Percentiles rank a stretch among this genome's conserved stretches.
Evolutionary conservation across 2,888 invertebrate genomes (phyloP).

Genomic region (Aleiodes leptofemur): DNA sequence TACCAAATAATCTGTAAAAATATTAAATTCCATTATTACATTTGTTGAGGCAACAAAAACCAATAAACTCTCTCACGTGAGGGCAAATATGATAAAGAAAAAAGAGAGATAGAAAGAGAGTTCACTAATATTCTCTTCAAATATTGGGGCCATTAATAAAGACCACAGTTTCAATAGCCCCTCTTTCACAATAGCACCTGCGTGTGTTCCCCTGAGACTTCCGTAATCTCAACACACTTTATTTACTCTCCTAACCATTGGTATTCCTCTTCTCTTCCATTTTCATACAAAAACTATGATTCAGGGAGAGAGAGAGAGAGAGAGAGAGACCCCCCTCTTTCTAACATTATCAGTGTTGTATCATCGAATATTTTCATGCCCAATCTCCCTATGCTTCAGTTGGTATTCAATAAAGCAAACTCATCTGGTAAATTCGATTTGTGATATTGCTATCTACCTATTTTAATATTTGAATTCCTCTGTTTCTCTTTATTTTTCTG

Average conservation of each 20-base stretch:
- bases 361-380: conserved; percentile 19
- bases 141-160: conserved; percentile 75
- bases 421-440: conserved; percentile 74
- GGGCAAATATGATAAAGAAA: no score
- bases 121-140: conserved; percentile 72
- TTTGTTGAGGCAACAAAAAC: conserved; percentile 13
- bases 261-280: conserved; percentile 30
- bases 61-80: conserved; percentile 16
- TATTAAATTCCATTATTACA: conserved; percentile 19
- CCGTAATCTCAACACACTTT: conserved; percentile 73
- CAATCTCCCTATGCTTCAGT: conserved; percentile 31
- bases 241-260: conserved; percentile 63
- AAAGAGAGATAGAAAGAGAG: conserved; percentile 42
- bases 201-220: conserved; percentile 70
- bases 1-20: conserved; percentile 87
- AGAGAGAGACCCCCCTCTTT: not conserved
- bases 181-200: conserved; percentile 66
- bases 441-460: conserved; percentile 41
- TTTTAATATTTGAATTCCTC: no score
- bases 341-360: conserved; percentile 8
- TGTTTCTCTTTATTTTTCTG: no score
- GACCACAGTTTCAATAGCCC: conserved; percentile 70
- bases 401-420: conserved; percentile 73
- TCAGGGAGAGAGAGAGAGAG: not conserved
- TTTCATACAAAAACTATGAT: conserved; percentile 14